Percentiles rank a stretch among this genome's conserved stretches.
Evolutionary conservation across 1,140 invertebrate species (phyloP).

Genomic region (Apis cerana): DNA sequence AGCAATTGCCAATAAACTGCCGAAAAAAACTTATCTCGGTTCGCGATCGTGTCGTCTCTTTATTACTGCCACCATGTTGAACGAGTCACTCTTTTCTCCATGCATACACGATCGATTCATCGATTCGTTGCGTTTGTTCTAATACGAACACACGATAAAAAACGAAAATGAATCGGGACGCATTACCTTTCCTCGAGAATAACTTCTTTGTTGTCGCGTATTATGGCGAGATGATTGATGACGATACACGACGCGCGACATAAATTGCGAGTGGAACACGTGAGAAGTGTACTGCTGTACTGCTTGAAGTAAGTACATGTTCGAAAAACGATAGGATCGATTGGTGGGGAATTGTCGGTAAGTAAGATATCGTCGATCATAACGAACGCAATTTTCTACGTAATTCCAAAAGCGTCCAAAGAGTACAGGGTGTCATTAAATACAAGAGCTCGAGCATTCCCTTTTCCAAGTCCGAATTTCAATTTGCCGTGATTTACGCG

Average conservation of each 20-base stretch:
- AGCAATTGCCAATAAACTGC: constrained; percentile 1
- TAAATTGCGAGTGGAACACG: not conserved
- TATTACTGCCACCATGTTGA: constrained; percentile 13
- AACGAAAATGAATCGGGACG: not conserved
- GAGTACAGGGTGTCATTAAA: constrained; percentile 36
- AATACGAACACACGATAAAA: not conserved
- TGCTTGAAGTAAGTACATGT: too few species aligned
- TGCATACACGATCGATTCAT: not conserved
- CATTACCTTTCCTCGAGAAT: too few species aligned
- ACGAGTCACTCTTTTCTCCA: not conserved
- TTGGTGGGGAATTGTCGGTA: too few species aligned
- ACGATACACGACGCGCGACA: not conserved
- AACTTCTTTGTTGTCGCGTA: not conserved
- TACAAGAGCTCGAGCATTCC: constrained; percentile 4
- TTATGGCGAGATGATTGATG: not conserved
- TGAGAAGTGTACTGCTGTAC: too few species aligned
- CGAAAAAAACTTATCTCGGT: not conserved
- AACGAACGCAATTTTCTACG: constrained; percentile 28
- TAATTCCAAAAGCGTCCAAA: constrained; percentile 36
- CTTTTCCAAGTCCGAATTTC: constrained; percentile 22
- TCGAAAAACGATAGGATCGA: too few species aligned
- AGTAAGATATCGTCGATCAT: constrained; percentile 1
- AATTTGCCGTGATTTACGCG: constrained; percentile 15
- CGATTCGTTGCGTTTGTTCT: not conserved
- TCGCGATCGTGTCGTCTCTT: not conserved